Conservation (phyloP, 2,888 invertebrate species). For the Biston betularia region DNA sequence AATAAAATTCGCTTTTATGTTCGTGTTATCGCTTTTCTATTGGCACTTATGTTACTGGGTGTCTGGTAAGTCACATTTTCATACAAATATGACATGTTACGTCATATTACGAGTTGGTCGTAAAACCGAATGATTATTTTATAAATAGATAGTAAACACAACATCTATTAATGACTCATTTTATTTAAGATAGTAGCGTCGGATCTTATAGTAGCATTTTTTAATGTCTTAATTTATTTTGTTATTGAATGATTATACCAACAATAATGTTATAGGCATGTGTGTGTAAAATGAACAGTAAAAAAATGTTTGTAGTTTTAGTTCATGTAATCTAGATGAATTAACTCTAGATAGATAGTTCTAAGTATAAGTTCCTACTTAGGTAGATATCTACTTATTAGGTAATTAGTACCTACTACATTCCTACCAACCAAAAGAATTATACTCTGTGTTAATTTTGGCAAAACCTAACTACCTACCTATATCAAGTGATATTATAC, state of each 20-base stretch:
- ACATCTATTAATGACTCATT: slow-evolving; percentile 18
- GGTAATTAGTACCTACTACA: background rate
- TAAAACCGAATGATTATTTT: slow-evolving; percentile 65
- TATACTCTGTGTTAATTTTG: no score
- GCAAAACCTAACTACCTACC: no score
- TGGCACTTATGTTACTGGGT: slow-evolving; percentile 70
- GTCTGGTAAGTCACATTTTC: slow-evolving; percentile 53
- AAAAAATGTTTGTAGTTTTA: no score
- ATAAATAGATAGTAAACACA: slow-evolving; percentile 52
- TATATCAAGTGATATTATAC: background rate
- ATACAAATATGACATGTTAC: slow-evolving; percentile 61
- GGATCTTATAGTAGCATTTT: background rate
- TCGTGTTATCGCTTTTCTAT: slow-evolving; percentile 79
- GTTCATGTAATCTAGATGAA: no score
- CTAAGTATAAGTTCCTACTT: no score
- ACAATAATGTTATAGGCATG: background rate
- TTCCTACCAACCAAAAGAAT: no score
- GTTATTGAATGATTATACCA: no score
- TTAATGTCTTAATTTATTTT: slow-evolving; percentile 2
- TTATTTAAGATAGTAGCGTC: slow-evolving; percentile 10
- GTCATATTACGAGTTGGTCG: slow-evolving; percentile 62
- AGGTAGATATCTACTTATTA: background rate
- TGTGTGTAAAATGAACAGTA: no score
- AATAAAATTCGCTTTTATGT: slow-evolving; percentile 82
- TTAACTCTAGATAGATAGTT: no score